Conservation (phyloP, 2,888 invertebrate genomes). For the Amaurobius ferox region DNA sequence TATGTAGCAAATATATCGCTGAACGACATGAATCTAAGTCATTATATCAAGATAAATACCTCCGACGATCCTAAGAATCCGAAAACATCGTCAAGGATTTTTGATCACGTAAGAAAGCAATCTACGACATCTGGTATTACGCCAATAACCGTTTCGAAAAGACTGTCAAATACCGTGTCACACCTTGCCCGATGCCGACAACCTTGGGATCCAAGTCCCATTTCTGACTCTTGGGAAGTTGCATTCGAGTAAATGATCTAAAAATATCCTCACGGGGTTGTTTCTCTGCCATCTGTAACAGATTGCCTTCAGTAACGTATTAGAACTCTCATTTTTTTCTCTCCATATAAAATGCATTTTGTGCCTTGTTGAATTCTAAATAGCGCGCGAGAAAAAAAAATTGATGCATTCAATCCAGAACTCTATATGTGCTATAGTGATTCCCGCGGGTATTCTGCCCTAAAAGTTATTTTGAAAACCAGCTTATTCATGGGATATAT, state of each 20-base stretch:
- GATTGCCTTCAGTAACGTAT: not conserved
- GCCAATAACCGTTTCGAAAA: not conserved
- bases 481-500: too few species aligned
- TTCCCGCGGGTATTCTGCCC: too few species aligned
- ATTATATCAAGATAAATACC: too few species aligned
- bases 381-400: too few species aligned
- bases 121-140: not conserved
- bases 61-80: not conserved
- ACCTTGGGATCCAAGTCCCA: constrained; percentile 57
- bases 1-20: too few species aligned
- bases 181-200: constrained; percentile 39
- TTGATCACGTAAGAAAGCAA: not conserved
- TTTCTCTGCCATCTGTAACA: not conserved
- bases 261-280: constrained; percentile 30
- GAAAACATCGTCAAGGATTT: not conserved
- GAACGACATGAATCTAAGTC: too few species aligned
- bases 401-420: too few species aligned
- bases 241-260: constrained; percentile 41
- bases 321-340: too few species aligned
- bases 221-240: constrained; percentile 40
- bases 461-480: too few species aligned
- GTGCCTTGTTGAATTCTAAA: too few species aligned
- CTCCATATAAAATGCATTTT: too few species aligned
- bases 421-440: too few species aligned
- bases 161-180: constrained; percentile 43